Percentiles rank a stretch among this genome's conserved stretches.
Conservation (phyloP, 1,140 invertebrate species). For the Monomorium pharaonis region DNA sequence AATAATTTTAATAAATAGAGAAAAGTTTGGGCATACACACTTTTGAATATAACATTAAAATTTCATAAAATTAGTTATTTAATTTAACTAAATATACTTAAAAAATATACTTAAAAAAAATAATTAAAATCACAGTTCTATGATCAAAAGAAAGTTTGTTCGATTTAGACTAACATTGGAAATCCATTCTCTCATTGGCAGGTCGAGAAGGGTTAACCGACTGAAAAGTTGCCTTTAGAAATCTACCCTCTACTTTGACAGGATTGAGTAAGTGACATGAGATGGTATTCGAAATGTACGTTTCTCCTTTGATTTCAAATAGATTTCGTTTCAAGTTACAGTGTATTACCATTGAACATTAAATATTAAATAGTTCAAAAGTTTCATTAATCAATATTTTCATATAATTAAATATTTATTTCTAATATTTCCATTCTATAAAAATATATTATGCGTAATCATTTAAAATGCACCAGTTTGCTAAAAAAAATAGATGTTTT, state of each 20-base stretch:
- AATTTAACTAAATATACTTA: neutral
- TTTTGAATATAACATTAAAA: conserved; percentile 2
- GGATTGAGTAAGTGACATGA: conserved; percentile 7
- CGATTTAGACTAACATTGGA: conserved; percentile 14
- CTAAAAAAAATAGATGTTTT: neutral
- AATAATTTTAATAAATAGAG: conserved; percentile 7
- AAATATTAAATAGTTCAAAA: conserved; percentile 18
- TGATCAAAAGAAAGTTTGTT: conserved; percentile 9
- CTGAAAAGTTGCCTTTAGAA: conserved; percentile 8
- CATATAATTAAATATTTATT: too few species aligned
- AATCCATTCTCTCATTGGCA: conserved; percentile 26
- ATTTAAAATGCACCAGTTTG: neutral
- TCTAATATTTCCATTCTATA: neutral
- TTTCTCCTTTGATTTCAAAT: conserved; percentile 1
- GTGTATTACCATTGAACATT: neutral
- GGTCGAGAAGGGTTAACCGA: neutral
- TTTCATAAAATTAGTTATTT: neutral
- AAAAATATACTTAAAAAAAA: neutral
- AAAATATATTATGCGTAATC: neutral
- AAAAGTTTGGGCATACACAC: neutral
- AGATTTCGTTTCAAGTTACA: neutral
- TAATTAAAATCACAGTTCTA: neutral
- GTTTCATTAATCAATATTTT: neutral
- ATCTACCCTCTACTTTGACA: neutral
- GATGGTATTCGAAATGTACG: conserved; percentile 10